A percentile compares a stretch with the other conserved stretches of the same genome.
phyloP scores from a whole-genome alignment of 2,113 vertebrate genomes.

The Tetrao urogallus region DNA sequence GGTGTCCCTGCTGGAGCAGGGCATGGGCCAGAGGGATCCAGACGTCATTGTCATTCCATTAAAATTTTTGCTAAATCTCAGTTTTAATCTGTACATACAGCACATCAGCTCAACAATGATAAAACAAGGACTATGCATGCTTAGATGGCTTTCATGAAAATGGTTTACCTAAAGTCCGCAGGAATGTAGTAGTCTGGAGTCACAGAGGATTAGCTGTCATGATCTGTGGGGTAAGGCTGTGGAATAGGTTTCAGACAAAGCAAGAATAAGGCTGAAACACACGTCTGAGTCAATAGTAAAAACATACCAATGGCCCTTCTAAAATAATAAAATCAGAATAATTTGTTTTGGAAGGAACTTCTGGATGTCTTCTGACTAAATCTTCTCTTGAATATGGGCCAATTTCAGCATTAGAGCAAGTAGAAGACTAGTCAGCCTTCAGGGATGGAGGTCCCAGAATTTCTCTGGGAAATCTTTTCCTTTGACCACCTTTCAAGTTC shows the following conservation, averaged over 20 bases:
- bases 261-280: background rate
- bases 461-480: background rate
- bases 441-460: background rate
- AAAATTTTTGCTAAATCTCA: background rate
- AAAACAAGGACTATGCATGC: background rate
- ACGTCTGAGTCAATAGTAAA: background rate
- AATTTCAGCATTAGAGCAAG: background rate
- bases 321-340: background rate
- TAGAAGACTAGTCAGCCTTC: background rate
- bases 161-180: background rate
- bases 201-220: background rate
- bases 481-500: background rate
- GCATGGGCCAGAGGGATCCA: background rate
- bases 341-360: background rate
- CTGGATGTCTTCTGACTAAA: background rate
- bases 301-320: background rate
- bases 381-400: accelerated
- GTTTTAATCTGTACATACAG: background rate
- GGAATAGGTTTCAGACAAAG: background rate
- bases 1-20: background rate
- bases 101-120: background rate
- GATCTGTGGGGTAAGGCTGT: background rate
- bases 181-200: background rate
- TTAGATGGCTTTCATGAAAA: background rate
- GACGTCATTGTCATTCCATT: background rate